These are phyloP conservation scores for Cynodonichthys magdalenae DNA, from an alignment of 2,797 vertebrate species.

Conservation along the genomic window DNA sequence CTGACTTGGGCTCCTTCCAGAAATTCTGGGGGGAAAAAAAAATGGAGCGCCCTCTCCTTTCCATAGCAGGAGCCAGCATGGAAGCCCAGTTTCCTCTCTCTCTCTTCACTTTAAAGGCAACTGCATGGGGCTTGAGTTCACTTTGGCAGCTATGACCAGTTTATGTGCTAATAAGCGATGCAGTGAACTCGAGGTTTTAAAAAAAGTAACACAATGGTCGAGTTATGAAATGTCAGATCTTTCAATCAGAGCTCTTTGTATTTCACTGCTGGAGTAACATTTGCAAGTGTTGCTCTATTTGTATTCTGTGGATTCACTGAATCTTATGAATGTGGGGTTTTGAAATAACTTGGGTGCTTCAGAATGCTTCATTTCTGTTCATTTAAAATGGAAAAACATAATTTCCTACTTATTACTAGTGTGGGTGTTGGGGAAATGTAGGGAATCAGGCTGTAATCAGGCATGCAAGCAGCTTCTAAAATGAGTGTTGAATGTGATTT, in stretches of 20 bases:
- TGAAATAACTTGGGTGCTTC: slow-evolving; percentile 4
- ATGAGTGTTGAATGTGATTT: slow-evolving; percentile 33
- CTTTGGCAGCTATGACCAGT: slow-evolving; percentile 9
- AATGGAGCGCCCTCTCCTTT: slow-evolving; percentile 42
- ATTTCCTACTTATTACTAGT: slow-evolving; percentile 29
- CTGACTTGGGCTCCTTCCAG: slow-evolving; percentile 78
- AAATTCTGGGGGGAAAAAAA: slow-evolving; percentile 45
- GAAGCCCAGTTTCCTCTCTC: slow-evolving; percentile 57
- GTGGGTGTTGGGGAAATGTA: slow-evolving; percentile 29
- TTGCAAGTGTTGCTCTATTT: slow-evolving; percentile 2
- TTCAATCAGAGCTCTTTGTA: slow-evolving; percentile 8
- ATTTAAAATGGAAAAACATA: slow-evolving; percentile 30
- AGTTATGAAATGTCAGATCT: slow-evolving; percentile 13
- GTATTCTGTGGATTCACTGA: slow-evolving; percentile 4
- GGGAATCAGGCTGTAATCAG: slow-evolving; percentile 28
- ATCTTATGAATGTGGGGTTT: slow-evolving; percentile 3
- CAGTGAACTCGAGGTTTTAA: slow-evolving; percentile 19
- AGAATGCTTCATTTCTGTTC: slow-evolving; percentile 15
- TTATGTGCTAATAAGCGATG: slow-evolving; percentile 26
- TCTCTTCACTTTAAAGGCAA: slow-evolving; percentile 55
- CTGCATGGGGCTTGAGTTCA: slow-evolving; percentile 23
- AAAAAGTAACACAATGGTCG: slow-evolving; percentile 26
- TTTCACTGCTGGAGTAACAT: slow-evolving; percentile 19
- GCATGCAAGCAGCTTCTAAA: slow-evolving; percentile 18
- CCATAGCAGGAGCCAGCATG: slow-evolving; percentile 58